Base-by-base conservation (phyloP, 2,113 vertebrate genomes). In the Pelobates fuscus region DNA sequence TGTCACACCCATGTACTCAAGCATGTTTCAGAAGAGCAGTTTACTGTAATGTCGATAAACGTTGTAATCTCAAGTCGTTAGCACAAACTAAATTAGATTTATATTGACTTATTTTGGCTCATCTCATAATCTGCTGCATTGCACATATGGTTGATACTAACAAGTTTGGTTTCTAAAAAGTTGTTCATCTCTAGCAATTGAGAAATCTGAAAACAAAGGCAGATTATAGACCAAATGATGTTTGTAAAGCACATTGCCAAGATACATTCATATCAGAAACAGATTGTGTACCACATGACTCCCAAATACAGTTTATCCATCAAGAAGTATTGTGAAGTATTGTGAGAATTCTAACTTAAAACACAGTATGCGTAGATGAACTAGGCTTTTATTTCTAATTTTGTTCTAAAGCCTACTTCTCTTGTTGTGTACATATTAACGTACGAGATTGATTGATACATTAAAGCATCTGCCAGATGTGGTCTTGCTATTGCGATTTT, bases 281-380 rank as follows among this genome's bases (percentile, higher is more conserved):
- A 92, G 91, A 87, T 89, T 92, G 91, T 90, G 89, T 90, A 92
- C 90, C 92, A 90, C 88, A 92, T 41, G 37, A 41, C 37, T 41
- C 37, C 14, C 37, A 17, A 17, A 49, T 49, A 49, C 44, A 49
- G 44, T 49, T 49, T 49, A 49, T 17, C 5, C 44, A 49, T 49
- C 44, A 49, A 15, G 44, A 49, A 49, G 5, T 49, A 17, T 49
- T 49, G 15, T 49, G 15, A 49, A 49, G 14, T 41, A 41, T 12
- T n/a, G n/a, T n/a, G n/a, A n/a, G n/a, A n/a, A n/a, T n/a, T n/a
- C 37, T 12, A 41, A 41, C 7, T 6, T 10, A 41, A 41, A 41
- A 41, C 37, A 41, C 37, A 41, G 7, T 41, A 7, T 41, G 14
- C 37, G 14, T 41, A 7, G 37, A 41, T 2, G 37, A 7, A n/a